Percentiles rank a stretch among this genome's conserved stretches.
phyloP scores from a whole-genome alignment of 2,113 vertebrate genomes.

The Zeus faber region DNA sequence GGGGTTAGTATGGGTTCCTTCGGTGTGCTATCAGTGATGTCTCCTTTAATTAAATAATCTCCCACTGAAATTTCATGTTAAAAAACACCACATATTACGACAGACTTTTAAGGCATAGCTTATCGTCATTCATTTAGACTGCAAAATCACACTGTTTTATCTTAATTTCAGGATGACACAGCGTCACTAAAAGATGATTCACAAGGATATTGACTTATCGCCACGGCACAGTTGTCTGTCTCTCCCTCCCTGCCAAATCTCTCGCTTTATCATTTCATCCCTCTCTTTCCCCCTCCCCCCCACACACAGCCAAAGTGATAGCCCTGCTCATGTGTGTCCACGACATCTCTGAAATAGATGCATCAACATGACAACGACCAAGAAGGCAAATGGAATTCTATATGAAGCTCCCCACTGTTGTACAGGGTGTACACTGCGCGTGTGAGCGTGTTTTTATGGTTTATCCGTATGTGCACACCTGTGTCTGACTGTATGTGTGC shows the following conservation, averaged over 20 bases:
- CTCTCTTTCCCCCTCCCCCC: neutral
- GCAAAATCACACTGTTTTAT: no score
- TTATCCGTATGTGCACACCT: neutral
- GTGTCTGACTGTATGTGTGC: neutral
- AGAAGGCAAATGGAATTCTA: neutral
- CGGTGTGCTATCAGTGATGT: no score
- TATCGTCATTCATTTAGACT: no score
- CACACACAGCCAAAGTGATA: neutral
- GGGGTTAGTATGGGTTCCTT: no score
- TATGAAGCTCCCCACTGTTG: neutral
- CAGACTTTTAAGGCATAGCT: no score
- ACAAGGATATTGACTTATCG: no score
- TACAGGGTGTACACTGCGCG: neutral
- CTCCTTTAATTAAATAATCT: no score
- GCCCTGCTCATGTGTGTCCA: neutral
- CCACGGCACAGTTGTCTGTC: no score
- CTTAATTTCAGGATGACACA: no score
- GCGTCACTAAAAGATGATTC: no score
- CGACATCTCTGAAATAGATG: neutral
- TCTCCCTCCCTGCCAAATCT: neutral
- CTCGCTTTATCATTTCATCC: neutral
- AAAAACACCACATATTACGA: no score
- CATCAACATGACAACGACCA: neutral
- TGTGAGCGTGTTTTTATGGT: neutral
- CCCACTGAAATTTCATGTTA: no score